These are phyloP conservation scores for Stenotaenia linearis DNA, from an alignment of 2,888 invertebrate species.

Conservation along the genomic window DNA sequence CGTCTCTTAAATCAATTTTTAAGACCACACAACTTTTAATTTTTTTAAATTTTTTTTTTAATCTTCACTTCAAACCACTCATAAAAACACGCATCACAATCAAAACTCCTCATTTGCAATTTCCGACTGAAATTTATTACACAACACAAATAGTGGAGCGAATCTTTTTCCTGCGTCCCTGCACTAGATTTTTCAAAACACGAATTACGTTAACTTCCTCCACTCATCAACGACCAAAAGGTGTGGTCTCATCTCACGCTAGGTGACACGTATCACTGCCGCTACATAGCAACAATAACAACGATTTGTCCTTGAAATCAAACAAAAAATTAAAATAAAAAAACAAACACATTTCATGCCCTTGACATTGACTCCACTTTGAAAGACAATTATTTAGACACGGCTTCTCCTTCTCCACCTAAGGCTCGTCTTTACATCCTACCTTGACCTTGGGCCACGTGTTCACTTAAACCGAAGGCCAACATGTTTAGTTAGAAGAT, in stretches of 20 bases:
- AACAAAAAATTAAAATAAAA: neutral
- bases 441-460: neutral
- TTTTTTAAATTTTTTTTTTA: no score
- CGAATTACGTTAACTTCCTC: neutral
- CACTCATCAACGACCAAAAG: neutral
- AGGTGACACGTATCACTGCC: neutral
- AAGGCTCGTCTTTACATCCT: no score
- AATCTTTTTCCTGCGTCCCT: neutral
- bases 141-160: neutral
- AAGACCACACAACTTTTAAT: no score
- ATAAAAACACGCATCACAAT: no score
- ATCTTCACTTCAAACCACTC: no score
- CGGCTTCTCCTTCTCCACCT: no score
- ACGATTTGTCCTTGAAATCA: neutral
- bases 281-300: neutral
- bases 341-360: neutral
- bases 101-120: neutral
- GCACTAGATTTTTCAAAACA: neutral
- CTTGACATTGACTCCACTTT: neutral
- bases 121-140: neutral
- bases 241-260: neutral
- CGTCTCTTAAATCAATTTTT: no score
- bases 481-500: neutral
- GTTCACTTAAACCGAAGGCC: neutral
- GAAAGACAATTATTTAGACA: no score